A percentile compares a stretch with the other conserved stretches of the same genome.
These are phyloP conservation scores for Drosophila robusta DNA, from an alignment of 2,888 invertebrate species.

Conservation along the genomic window DNA sequence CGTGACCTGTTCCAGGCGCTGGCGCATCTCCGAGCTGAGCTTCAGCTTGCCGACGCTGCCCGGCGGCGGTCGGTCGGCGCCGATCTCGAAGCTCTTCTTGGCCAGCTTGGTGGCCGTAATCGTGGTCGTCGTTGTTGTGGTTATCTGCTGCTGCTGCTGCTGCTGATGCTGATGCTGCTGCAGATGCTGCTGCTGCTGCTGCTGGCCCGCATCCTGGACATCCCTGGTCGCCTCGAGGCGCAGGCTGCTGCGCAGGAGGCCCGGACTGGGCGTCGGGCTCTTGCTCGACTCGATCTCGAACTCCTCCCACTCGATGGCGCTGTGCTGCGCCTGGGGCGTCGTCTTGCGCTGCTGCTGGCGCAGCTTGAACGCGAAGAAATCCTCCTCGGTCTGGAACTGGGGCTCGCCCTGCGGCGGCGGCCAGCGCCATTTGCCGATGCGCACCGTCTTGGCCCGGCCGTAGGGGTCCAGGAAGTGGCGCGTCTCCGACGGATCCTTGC, in stretches of 20 bases:
- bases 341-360: slow-evolving; percentile 92
- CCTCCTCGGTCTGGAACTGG: slow-evolving; percentile 90
- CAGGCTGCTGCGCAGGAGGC: slow-evolving; percentile 73
- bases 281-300: slow-evolving; percentile 89
- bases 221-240: slow-evolving; percentile 73
- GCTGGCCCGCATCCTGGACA: slow-evolving; percentile 25
- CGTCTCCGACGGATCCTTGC: slow-evolving; percentile 92
- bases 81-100: slow-evolving; percentile 90
- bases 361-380: slow-evolving; percentile 95
- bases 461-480: slow-evolving; percentile 95
- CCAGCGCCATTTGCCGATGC: slow-evolving; percentile 98
- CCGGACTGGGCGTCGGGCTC: slow-evolving; percentile 72
- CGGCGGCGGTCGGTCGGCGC: slow-evolving; percentile 92
- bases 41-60: slow-evolving; percentile 96
- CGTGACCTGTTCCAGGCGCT: slow-evolving; percentile 94
- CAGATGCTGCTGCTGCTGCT: neutral
- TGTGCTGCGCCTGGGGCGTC: slow-evolving; percentile 89
- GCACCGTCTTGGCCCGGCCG: slow-evolving; percentile 96
- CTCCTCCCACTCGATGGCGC: slow-evolving; percentile 92
- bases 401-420: slow-evolving; percentile 93
- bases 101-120: slow-evolving; percentile 66
- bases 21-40: slow-evolving; percentile 96
- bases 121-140: slow-evolving; percentile 30
- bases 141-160: slow-evolving; percentile 16
- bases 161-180: slow-evolving; percentile 10